phyloP scores from a whole-genome alignment of 2,113 vertebrate species.

The Macrotis lagotis region DNA sequence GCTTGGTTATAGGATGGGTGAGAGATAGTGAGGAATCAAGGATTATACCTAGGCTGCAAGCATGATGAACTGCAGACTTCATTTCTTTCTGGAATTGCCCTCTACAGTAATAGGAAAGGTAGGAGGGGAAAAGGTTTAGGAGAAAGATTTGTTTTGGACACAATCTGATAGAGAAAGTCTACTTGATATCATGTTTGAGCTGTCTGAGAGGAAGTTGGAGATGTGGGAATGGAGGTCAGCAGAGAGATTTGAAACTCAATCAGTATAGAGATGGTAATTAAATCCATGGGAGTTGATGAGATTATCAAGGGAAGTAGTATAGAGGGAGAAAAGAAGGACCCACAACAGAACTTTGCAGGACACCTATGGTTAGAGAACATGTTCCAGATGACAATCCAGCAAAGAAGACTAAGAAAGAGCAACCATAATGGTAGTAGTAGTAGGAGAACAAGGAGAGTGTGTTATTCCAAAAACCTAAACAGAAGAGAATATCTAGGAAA shows the following conservation, averaged over 20 bases:
- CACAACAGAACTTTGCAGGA: background rate
- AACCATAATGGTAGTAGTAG: background rate
- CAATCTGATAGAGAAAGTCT: background rate
- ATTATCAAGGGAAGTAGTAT: background rate
- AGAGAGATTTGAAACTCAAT: background rate
- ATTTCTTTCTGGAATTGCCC: too few species aligned
- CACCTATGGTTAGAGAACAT: background rate
- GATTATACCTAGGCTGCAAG: background rate
- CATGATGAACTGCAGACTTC: background rate
- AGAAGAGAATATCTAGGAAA: too few species aligned
- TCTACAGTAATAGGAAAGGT: background rate
- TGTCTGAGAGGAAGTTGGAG: background rate
- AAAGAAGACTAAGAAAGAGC: background rate
- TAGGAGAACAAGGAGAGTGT: background rate
- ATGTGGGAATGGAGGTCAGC: background rate
- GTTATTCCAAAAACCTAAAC: too few species aligned
- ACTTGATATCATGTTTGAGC: background rate
- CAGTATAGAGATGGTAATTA: too few species aligned
- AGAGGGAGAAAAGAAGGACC: background rate
- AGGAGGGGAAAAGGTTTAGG: background rate
- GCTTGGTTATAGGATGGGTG: background rate
- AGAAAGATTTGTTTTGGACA: background rate
- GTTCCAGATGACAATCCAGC: background rate
- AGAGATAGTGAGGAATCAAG: background rate
- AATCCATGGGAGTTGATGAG: background rate